Evolutionary conservation across 2,797 vertebrate species (phyloP), one percentile per base, ranked within the genome.

Genomic region (Aselliscus stoliczkanus): DNA sequence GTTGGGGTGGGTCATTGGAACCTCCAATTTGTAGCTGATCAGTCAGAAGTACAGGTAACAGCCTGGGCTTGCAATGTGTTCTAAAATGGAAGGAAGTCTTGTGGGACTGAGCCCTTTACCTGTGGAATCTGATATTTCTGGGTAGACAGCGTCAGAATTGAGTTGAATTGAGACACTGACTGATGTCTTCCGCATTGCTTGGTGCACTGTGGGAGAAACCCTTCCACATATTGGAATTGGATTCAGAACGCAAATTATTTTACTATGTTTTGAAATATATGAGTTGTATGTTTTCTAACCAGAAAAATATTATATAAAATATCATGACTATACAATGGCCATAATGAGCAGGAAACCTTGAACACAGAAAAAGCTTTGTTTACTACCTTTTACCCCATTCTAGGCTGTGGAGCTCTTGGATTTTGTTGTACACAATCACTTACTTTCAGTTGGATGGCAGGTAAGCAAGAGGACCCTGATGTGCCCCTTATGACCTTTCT

Each of bases 241-340:
- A 31, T 50, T 29, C 56, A 75, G 39, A 87, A 73, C 11, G 17
- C 39, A 47, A 75, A 73, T 69, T 86, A 81, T 84, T 86, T 79
- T 65, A 69, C 0, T 52, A 20, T 58, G 7, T 65, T 87, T 84
- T 94, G 4, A 93, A 88, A 81, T 72, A 34, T 5, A 56, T 72
- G 44, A 37, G 7, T 58, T 81, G 31, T 42, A 39, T 86, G 25
- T 3, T 5, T 73, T 50, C 39, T 83, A 65, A 31, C 12, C 34
- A 90, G 70, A 88, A 60, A 85, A 56, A 73, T 67, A 42, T 50
- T 79, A 87, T 23, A 23, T 60, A 44, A 96, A 88, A 54, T 81
- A 0, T 27, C 37, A 64, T 58, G 1, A 54, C 52, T 58, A 39
- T 7, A 11, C 4, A 79, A 42, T 84, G 17, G 9, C 5, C 82